These are phyloP conservation scores for Drosophila lutescens DNA, from an alignment of 2,888 invertebrate species.

Conservation along the genomic window DNA sequence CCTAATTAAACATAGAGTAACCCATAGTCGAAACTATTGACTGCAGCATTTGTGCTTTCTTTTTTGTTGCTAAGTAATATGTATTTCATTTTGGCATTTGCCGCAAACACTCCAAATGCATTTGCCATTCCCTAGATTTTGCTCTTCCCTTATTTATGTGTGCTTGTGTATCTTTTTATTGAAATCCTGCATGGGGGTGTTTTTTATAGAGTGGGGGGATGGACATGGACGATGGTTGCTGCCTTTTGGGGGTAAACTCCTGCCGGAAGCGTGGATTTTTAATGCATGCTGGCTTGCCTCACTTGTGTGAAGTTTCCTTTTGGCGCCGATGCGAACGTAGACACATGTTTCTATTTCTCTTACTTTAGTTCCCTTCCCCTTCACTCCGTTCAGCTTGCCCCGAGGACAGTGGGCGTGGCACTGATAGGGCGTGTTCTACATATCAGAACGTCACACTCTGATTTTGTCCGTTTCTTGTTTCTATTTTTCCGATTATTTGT, in stretches of 20 bases:
- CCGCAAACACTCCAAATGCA: slow-evolving; percentile 79
- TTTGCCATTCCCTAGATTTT: slow-evolving; percentile 62
- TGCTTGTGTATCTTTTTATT: slow-evolving; percentile 35
- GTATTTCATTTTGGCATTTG: slow-evolving; percentile 76
- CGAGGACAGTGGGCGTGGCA: slow-evolving; percentile 26
- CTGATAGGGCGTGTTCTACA: slow-evolving; percentile 55
- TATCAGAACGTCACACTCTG: slow-evolving; percentile 52
- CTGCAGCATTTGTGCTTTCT: background rate
- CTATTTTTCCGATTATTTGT: slow-evolving; percentile 5
- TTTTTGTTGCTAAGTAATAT: slow-evolving; percentile 70
- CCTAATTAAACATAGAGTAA: background rate
- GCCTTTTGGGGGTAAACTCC: slow-evolving; percentile 36
- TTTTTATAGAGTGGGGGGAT: background rate
- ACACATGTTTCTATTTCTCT: slow-evolving; percentile 66
- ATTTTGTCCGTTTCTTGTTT: background rate
- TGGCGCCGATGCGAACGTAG: slow-evolving; percentile 68
- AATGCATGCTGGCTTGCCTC: slow-evolving; percentile 57
- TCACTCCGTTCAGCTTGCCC: slow-evolving; percentile 23
- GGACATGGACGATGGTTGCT: slow-evolving; percentile 2
- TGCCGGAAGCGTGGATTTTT: slow-evolving; percentile 76
- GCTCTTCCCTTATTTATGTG: slow-evolving; percentile 27
- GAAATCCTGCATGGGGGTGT: slow-evolving; percentile 36
- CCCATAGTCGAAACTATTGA: background rate
- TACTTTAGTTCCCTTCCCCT: slow-evolving; percentile 26
- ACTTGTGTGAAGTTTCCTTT: slow-evolving; percentile 40